Evolutionary conservation across 2,113 vertebrate genomes (phyloP), one percentile per base, ranked within the genome.

Genomic region (Ahaetulla prasina): DNA sequence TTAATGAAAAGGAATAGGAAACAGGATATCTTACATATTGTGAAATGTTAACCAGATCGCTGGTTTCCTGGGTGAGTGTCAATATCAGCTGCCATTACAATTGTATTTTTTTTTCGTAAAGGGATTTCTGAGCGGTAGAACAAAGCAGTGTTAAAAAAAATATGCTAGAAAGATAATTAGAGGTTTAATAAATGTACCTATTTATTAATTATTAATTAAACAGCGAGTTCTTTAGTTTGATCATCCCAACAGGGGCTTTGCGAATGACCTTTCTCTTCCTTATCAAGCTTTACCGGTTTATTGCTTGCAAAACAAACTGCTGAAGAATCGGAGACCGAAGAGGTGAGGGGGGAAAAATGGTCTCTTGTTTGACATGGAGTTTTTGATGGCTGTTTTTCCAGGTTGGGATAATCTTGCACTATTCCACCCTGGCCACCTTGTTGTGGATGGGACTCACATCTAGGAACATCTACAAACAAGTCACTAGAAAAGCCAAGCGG

Each of bases 391-490:
- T 93, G 86, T 50, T 93, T 93, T 95, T 96, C 16, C 90, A 99
- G 99, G 98, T 99, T 93, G 99, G 99, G 27, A 99, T 99, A 96
- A 97, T 99, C 96, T 98, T 99, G 89, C 99, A 99, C 96, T 99
- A 99, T 96, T 99, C 99, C 20, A 99, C 99, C 12, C 98, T 99
- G 90, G 98, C 99, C 3, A 99, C 99, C 0, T 98, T 99, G 2
- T 94, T 99, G 2, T 99, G 99, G 99, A 98, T 99, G 16, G 99
- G 99, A 1, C 99, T 99, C 93, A 99, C 99, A 0, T 99, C 98
- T 86, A 98, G 99, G 85, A 99, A 99, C 96, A 99, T 99, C 96
- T 99, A 99, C 95, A 99, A 99, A 87, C 99, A 99, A 97, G 97
- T 99, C 94, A 99, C 99, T 0, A 98, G 98, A 92, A 99, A 99